These are phyloP conservation scores for Pardosa pseudoannulata DNA, from an alignment of 2,888 invertebrate species.

Conservation along the genomic window DNA sequence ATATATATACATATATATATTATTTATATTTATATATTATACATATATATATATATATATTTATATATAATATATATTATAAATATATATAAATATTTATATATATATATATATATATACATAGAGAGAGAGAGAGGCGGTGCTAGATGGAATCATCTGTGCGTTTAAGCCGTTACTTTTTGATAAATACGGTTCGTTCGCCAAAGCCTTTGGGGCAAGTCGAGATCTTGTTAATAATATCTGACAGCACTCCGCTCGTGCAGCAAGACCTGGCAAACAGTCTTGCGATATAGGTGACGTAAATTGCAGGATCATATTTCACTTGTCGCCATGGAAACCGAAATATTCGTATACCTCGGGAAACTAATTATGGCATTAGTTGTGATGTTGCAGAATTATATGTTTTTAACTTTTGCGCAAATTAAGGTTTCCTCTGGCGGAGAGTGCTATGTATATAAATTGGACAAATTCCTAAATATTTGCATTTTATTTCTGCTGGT, in stretches of 20 bases:
- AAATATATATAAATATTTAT: too few species aligned
- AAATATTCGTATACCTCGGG: neutral
- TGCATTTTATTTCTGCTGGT: too few species aligned
- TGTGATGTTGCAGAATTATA: neutral
- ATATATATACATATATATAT: too few species aligned
- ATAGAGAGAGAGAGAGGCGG: too few species aligned
- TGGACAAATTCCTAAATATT: too few species aligned
- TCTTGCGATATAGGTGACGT: neutral
- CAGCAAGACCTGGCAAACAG: neutral
- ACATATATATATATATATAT: too few species aligned
- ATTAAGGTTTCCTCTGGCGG: too few species aligned
- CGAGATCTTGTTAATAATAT: slow-evolving; percentile 56
- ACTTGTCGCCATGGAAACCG: neutral
- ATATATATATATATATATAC: too few species aligned
- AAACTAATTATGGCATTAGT: slow-evolving; percentile 1
- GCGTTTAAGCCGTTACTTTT: neutral
- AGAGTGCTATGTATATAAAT: too few species aligned
- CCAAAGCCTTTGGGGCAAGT: slow-evolving; percentile 21
- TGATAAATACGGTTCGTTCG: neutral
- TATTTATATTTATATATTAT: too few species aligned
- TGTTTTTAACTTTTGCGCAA: neutral
- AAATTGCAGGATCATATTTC: slow-evolving; percentile 17
- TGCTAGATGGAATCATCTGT: neutral
- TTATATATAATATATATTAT: too few species aligned
- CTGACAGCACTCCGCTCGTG: slow-evolving; percentile 13